Conservation (phyloP, 2,797 vertebrate species). For the Carapus acus region DNA sequence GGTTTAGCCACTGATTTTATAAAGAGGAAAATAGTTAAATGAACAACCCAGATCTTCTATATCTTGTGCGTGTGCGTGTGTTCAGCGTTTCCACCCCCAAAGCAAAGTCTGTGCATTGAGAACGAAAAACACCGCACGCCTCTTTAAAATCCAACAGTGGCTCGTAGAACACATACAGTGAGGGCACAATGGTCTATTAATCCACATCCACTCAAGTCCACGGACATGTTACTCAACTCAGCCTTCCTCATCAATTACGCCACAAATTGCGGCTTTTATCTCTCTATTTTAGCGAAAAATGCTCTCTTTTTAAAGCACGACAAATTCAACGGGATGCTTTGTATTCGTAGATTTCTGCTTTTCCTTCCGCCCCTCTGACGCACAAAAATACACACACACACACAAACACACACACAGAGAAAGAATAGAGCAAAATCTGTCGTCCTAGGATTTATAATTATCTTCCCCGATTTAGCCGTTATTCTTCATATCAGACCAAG, state of each 20-base stretch:
- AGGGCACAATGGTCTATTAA: constrained; percentile 61
- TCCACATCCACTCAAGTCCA: constrained; percentile 60
- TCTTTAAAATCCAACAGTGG: constrained; percentile 63
- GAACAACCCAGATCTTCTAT: constrained; percentile 35
- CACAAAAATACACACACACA: not conserved
- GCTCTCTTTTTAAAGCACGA: constrained; percentile 32
- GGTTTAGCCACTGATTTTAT: constrained; percentile 24
- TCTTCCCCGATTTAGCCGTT: no score
- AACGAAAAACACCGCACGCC: constrained; percentile 24
- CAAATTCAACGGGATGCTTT: constrained; percentile 11
- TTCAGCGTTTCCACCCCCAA: constrained; percentile 24
- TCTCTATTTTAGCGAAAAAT: constrained; percentile 42
- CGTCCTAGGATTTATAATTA: not conserved
- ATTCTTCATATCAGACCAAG: no score
- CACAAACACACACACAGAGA: constrained; percentile 8
- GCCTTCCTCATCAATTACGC: constrained; percentile 54
- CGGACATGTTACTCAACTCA: constrained; percentile 52
- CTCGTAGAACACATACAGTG: constrained; percentile 47
- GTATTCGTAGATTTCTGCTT: constrained; percentile 15
- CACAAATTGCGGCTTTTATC: constrained; percentile 63
- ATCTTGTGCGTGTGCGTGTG: constrained; percentile 23
- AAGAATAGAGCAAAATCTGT: no score
- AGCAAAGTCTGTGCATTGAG: constrained; percentile 36
- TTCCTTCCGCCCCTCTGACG: constrained; percentile 3
- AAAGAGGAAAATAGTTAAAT: constrained; percentile 15